A percentile compares a stretch with the other conserved stretches of the same genome.
Conservation (phyloP, 2,888 invertebrate species). For the Herminia tarsipennalis region DNA sequence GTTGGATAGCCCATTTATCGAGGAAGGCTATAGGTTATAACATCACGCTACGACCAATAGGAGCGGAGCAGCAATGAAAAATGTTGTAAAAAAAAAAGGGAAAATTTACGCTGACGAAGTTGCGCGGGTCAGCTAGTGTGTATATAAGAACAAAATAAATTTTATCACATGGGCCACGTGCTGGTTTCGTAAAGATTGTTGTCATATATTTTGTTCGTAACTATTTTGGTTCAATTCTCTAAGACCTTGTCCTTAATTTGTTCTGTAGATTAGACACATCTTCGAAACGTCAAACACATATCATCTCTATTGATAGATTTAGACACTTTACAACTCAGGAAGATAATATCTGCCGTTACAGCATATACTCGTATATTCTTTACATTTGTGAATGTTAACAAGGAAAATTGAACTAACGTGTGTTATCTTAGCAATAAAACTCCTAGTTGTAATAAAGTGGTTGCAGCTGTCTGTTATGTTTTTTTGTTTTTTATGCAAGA, state of each 20-base stretch:
- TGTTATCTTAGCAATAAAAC: slow-evolving; percentile 33
- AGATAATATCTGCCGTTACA: too few relatives aligned
- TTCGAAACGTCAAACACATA: slow-evolving; percentile 13
- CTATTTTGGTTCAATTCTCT: slow-evolving; percentile 33
- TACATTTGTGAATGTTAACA: too few relatives aligned
- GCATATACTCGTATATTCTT: neutral
- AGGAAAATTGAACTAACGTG: slow-evolving; percentile 13
- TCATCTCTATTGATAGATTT: slow-evolving; percentile 2
- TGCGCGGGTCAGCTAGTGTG: too few relatives aligned
- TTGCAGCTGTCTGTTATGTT: slow-evolving; percentile 51
- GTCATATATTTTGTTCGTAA: slow-evolving; percentile 27
- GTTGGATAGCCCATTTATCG: too few relatives aligned
- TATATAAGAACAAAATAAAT: slow-evolving; percentile 7
- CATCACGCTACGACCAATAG: too few relatives aligned
- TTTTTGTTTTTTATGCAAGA: slow-evolving; percentile 45
- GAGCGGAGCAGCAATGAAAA: too few relatives aligned
- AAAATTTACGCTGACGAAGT: too few relatives aligned
- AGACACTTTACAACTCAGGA: neutral
- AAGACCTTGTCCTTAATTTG: slow-evolving; percentile 54
- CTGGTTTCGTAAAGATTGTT: slow-evolving; percentile 10
- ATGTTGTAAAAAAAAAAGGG: too few relatives aligned
- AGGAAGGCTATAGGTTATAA: too few relatives aligned
- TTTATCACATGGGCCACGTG: neutral
- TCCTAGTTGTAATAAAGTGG: slow-evolving; percentile 32
- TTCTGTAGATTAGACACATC: slow-evolving; percentile 30